Percentiles rank a stretch among this genome's conserved stretches.
Evolutionary conservation across 2,888 invertebrate species (phyloP).

Genomic region (Ligdia adustata): DNA sequence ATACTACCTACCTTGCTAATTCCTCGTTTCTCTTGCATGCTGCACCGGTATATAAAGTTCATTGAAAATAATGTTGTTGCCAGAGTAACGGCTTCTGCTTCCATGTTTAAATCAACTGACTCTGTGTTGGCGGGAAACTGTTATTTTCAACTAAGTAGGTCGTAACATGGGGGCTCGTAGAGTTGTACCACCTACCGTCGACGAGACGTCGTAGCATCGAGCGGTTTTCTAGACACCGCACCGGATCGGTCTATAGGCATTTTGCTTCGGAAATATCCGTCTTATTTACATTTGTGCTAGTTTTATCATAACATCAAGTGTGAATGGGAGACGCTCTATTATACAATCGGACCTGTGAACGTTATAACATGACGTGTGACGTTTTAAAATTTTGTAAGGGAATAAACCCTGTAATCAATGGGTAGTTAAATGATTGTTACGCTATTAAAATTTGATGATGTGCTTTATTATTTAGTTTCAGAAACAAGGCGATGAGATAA

Average conservation of each 20-base stretch:
- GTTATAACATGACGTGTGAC: constrained; percentile 12
- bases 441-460: no score
- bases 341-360: constrained; percentile 23
- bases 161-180: constrained; percentile 31
- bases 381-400: constrained; percentile 1
- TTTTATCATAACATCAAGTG: constrained; percentile 33
- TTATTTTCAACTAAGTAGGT: constrained; percentile 52
- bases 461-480: no score
- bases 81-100: constrained; percentile 6
- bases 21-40: constrained; percentile 11
- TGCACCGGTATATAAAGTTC: constrained; percentile 6
- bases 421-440: no score
- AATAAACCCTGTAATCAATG: no score
- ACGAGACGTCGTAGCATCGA: constrained; percentile 22
- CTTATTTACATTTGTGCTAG: constrained; percentile 43
- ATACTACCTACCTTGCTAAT: constrained; percentile 7
- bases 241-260: no score
- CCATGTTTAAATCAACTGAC: constrained; percentile 36
- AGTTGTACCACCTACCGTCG: constrained; percentile 8
- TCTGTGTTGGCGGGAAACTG: constrained; percentile 34
- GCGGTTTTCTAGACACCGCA: constrained; percentile 23
- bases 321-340: constrained; percentile 31
- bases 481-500: no score
- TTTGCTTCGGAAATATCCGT: constrained; percentile 57
- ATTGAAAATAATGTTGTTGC: constrained; percentile 3